phyloP scores from a whole-genome alignment of 2,888 invertebrate genomes.

The Lasioglossum figueresi region DNA sequence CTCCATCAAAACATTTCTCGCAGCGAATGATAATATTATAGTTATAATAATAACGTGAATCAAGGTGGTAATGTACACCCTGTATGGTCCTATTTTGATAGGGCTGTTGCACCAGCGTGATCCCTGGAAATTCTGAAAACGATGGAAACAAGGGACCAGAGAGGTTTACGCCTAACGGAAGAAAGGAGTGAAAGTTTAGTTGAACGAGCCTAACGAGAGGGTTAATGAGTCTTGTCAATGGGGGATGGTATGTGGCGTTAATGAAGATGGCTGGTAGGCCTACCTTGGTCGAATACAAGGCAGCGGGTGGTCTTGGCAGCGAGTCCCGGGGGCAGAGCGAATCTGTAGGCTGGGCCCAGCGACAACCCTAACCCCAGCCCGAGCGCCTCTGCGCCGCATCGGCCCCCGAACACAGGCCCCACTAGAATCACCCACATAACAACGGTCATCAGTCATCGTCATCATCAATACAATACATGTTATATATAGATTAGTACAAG shows the following conservation, averaged over 20 bases:
- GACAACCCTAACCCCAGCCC: slow-evolving; percentile 84
- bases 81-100: neutral
- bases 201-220: neutral
- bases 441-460: slow-evolving; percentile 78
- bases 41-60: neutral
- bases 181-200: neutral
- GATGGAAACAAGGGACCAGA: neutral
- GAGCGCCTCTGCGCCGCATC: slow-evolving; percentile 84
- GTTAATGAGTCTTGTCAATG: slow-evolving; percentile 29
- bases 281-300: slow-evolving; percentile 85
- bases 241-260: slow-evolving; percentile 54
- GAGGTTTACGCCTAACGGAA: neutral
- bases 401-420: slow-evolving; percentile 84
- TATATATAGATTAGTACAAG: slow-evolving; percentile 12
- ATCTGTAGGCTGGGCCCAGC: slow-evolving; percentile 84
- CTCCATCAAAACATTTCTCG: too few species aligned
- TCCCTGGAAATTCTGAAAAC: neutral
- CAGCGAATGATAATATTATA: too few species aligned
- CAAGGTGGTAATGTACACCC: neutral
- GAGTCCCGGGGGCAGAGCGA: slow-evolving; percentile 84
- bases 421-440: slow-evolving; percentile 83
- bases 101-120: neutral
- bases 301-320: slow-evolving; percentile 84
- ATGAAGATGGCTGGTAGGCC: slow-evolving; percentile 82
- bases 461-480: slow-evolving; percentile 30